Conservation (phyloP, 1,140 invertebrate genomes). For the Drosophila trapezifrons region DNA sequence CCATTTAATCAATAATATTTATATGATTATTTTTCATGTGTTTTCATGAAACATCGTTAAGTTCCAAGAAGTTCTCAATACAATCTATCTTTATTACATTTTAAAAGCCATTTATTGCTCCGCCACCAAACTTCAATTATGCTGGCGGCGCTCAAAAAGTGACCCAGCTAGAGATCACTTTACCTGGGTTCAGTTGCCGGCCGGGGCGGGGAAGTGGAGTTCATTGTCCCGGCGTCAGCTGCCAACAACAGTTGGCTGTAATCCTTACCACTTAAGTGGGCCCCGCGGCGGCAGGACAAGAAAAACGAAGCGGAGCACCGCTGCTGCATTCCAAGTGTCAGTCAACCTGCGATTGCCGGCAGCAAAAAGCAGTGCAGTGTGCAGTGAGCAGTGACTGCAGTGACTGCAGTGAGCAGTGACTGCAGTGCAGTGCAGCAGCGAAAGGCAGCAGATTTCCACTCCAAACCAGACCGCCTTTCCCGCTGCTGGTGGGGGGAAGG, state of each 20-base stretch:
- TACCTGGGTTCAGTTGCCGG: slow-evolving; percentile 31
- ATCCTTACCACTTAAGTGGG: slow-evolving; percentile 47
- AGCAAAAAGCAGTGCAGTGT: slow-evolving; percentile 6
- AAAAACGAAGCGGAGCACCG: slow-evolving; percentile 12
- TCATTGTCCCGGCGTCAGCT: slow-evolving; percentile 47
- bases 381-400: too few species aligned
- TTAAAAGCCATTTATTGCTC: background rate
- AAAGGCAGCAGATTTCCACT: slow-evolving; percentile 30
- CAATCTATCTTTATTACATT: background rate
- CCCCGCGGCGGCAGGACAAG: slow-evolving; percentile 38
- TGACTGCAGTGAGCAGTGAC: background rate
- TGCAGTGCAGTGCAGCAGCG: background rate
- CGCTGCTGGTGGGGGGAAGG: too few species aligned
- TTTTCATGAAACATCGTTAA: too few species aligned
- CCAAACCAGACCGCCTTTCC: background rate
- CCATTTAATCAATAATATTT: too few species aligned
- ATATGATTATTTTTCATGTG: too few species aligned
- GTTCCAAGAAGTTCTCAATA: too few species aligned
- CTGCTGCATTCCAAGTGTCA: slow-evolving; percentile 54
- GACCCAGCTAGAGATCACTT: slow-evolving; percentile 28
- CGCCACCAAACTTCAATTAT: background rate
- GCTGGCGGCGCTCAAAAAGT: background rate
- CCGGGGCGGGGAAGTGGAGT: slow-evolving; percentile 19
- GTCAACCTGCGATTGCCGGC: slow-evolving; percentile 49
- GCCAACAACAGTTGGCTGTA: slow-evolving; percentile 46